Percentiles rank a stretch among this genome's conserved stretches.
phyloP scores from a whole-genome alignment of 1,140 invertebrate species.

The Drosophila nigrodunni region DNA sequence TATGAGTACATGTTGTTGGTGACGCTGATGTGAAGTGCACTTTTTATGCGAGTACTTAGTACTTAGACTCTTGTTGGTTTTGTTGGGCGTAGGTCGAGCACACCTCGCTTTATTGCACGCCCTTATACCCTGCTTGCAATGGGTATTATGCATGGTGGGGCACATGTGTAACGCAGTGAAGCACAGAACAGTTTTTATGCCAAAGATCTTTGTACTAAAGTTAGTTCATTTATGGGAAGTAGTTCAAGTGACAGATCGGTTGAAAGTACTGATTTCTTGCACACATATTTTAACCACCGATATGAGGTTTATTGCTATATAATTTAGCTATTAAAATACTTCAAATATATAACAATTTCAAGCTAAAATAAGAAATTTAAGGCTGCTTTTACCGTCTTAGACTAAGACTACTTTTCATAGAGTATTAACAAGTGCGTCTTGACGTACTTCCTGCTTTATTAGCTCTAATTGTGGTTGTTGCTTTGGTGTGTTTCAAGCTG shows the following conservation, averaged over 20 bases:
- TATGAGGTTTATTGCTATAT: no score
- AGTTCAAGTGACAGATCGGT: no score
- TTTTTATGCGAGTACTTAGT: constrained; percentile 24
- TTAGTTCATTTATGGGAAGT: no score
- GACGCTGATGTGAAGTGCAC: constrained; percentile 25
- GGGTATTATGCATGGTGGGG: not conserved
- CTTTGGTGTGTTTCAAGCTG: constrained; percentile 10
- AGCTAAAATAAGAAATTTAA: no score
- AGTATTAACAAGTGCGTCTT: not conserved
- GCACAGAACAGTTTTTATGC: no score
- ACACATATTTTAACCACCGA: no score
- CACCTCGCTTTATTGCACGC: constrained; percentile 26
- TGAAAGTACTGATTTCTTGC: no score
- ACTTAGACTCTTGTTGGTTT: constrained; percentile 20
- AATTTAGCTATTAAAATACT: no score
- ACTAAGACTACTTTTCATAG: not conserved
- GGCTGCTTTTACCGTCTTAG: no score
- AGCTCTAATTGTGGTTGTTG: constrained; percentile 1
- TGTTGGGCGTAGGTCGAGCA: constrained; percentile 31
- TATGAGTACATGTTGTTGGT: not conserved
- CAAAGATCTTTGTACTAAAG: no score
- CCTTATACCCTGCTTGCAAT: no score
- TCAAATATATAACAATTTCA: no score
- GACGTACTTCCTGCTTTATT: not conserved
- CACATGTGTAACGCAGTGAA: not conserved